phyloP scores from a whole-genome alignment of 2,797 vertebrate species.

The Setipinna tenuifilis region DNA sequence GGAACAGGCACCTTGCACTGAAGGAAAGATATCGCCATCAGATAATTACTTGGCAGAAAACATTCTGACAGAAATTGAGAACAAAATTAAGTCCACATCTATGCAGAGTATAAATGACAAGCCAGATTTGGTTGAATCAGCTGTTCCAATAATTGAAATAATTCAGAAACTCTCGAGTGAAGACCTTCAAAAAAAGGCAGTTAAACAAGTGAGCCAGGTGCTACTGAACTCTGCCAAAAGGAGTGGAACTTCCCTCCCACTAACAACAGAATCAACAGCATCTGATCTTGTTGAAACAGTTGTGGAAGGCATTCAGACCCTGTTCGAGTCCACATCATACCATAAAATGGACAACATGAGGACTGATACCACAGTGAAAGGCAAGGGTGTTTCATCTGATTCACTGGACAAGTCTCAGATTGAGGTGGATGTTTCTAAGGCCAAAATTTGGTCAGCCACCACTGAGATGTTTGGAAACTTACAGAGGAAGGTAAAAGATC shows the following conservation, averaged over 20 bases:
- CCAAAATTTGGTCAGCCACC: not conserved
- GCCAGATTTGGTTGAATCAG: not conserved
- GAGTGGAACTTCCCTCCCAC: not conserved
- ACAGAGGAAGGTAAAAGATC: not conserved
- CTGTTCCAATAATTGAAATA: not conserved
- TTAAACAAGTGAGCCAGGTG: slow-evolving; percentile 10
- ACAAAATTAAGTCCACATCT: not conserved
- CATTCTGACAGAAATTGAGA: not conserved
- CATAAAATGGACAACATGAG: not conserved
- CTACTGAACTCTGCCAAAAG: not conserved
- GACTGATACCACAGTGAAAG: not conserved
- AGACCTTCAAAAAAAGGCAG: not conserved
- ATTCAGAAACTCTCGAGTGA: not conserved
- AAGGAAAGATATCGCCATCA: not conserved
- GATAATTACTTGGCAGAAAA: not conserved
- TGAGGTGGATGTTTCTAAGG: not conserved
- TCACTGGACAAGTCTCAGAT: not conserved
- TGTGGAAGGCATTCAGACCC: not conserved
- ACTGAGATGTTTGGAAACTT: not conserved
- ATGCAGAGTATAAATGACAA: not conserved
- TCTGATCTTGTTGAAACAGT: not conserved
- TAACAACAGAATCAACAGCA: not conserved
- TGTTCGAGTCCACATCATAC: not conserved
- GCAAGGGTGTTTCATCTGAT: not conserved
- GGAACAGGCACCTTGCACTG: not conserved